Evolutionary conservation across 1,140 invertebrate species (phyloP).

Genomic region (Drosophila lacertosa): DNA sequence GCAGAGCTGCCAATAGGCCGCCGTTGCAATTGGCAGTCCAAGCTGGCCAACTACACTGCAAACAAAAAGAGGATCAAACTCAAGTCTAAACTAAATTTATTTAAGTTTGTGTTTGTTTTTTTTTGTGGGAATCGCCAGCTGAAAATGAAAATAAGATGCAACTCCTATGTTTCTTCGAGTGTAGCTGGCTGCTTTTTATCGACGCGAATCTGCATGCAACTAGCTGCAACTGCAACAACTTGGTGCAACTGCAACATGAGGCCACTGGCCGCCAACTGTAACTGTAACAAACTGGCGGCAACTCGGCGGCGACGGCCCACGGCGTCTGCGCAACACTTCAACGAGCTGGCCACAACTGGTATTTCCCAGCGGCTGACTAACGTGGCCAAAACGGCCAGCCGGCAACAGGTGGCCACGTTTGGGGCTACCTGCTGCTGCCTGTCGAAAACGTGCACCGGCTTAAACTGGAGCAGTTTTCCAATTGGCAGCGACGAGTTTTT

Average conservation of each 20-base stretch:
- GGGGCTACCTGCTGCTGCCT: slow-evolving; percentile 31
- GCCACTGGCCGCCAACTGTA: slow-evolving; percentile 31
- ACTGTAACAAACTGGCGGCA: slow-evolving; percentile 52
- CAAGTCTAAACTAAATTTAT: too few relatives aligned
- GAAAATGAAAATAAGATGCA: too few relatives aligned
- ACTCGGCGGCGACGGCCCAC: slow-evolving; percentile 53
- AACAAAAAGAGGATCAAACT: too few relatives aligned
- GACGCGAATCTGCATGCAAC: slow-evolving; percentile 45
- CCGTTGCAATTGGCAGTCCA: neutral
- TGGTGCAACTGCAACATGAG: slow-evolving; percentile 35
- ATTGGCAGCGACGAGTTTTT: slow-evolving; percentile 66
- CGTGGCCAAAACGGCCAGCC: slow-evolving; percentile 25
- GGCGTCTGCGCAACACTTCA: slow-evolving; percentile 76
- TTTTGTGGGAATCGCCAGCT: too few relatives aligned
- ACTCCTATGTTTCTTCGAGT: too few relatives aligned
- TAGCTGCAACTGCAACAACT: slow-evolving; percentile 13
- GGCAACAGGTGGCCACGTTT: slow-evolving; percentile 64
- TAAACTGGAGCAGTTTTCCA: slow-evolving; percentile 81
- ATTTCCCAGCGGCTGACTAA: slow-evolving; percentile 79
- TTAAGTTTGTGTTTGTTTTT: too few relatives aligned
- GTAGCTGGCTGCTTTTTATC: slow-evolving; percentile 25
- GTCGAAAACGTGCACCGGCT: slow-evolving; percentile 74
- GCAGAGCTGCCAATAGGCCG: slow-evolving; percentile 36
- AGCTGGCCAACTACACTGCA: neutral
- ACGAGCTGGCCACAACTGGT: slow-evolving; percentile 53